These are phyloP conservation scores for Chouioia cunea DNA, from an alignment of 2,888 invertebrate genomes.

Conservation along the genomic window DNA sequence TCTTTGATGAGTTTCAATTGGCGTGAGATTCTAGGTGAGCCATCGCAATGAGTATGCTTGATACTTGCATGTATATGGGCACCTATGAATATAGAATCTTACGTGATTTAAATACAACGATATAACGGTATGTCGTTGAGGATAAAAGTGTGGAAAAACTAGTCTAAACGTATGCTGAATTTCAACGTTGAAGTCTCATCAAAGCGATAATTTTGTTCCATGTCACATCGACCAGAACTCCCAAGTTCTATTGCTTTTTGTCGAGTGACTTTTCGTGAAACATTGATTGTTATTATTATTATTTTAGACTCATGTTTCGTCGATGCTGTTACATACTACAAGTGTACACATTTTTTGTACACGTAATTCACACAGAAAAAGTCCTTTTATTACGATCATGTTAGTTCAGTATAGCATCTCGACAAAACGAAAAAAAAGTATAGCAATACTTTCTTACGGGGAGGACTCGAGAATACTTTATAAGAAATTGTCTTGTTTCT, in stretches of 20 bases:
- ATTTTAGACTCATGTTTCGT: background rate
- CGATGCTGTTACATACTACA: slow-evolving; percentile 8
- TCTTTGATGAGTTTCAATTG: no score
- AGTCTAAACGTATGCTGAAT: no score
- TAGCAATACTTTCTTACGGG: slow-evolving; percentile 1
- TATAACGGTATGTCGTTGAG: no score
- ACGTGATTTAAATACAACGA: no score
- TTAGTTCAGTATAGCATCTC: slow-evolving; percentile 8
- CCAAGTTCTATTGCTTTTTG: slow-evolving; percentile 8
- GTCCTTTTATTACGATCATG: slow-evolving; percentile 26
- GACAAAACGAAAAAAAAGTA: slow-evolving; percentile 8
- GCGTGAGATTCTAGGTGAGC: slow-evolving; percentile 5
- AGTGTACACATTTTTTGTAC: background rate
- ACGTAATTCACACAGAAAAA: slow-evolving; percentile 13
- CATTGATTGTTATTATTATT: no score
- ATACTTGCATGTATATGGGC: slow-evolving; percentile 1
- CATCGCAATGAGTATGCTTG: slow-evolving; percentile 10
- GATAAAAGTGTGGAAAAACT: no score
- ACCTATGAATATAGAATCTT: slow-evolving; percentile 16
- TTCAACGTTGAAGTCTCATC: background rate
- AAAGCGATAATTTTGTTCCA: background rate
- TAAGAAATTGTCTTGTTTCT: slow-evolving; percentile 23
- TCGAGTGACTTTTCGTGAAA: background rate
- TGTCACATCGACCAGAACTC: slow-evolving; percentile 15
- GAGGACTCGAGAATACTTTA: slow-evolving; percentile 18